Evolutionary conservation across 2,797 vertebrate species (phyloP), one percentile per base, ranked within the genome.

Genomic region (Nannoperca obscura): DNA sequence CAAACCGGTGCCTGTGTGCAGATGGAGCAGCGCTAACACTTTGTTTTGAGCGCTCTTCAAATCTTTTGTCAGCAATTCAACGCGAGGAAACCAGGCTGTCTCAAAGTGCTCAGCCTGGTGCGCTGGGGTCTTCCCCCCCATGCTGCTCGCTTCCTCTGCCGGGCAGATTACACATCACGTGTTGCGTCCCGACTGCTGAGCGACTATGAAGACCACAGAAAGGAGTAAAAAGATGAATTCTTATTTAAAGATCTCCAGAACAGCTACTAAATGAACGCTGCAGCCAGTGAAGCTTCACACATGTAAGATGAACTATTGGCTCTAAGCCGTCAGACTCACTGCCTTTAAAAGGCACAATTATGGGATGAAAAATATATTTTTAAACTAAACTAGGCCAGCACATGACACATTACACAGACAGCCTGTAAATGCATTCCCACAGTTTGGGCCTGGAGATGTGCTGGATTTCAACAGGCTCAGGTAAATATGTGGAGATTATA

Each of bases 401-500:
- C 6, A 8, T n/a, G 50, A 69, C 7, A 8, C 50, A 52, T 10
- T 12, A 0, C 38, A 77, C 58, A 47, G 32, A 20, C 47, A 24
- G 50, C 10, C 60, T 40, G 10, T 32, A 5, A 60, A 59, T 14
- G 7, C 57, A 32, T 66, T 40, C 20, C 32, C 32, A 55, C 50
- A 27, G 60, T 60, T 74, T 76, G 60, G 32, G 75, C 50, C 72
- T 22, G 60, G 58, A 70, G 66, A 50, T 57, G 52, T 4, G 20
- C 46, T 67, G 71, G 60, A n/a, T 58, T 77, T 44, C 30, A 58
- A 50, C 12, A 2, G 64, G 57, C 66, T 80, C 60, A 34, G 46
- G 58, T 40, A 76, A 90, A 88, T 79, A 81, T 83, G 83, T 81
- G 57, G 62, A 77, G 74, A 78, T 75, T 46, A 72, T 65, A 71